Evolutionary conservation across 2,888 invertebrate species (phyloP).

Genomic region (Anagyrus pseudococci): DNA sequence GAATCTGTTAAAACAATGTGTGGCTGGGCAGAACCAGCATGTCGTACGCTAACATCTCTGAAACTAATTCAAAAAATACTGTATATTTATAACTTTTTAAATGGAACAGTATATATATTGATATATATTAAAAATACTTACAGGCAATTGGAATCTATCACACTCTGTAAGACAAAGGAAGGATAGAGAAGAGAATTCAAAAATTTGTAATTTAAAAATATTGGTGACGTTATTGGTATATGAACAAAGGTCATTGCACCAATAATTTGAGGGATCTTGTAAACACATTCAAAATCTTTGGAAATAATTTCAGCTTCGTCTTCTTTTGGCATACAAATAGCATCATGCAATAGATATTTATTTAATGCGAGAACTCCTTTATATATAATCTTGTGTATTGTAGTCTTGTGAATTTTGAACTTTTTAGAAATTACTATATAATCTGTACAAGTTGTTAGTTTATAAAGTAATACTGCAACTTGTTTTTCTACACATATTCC

Average conservation of each 20-base stretch:
- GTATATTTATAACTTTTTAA: neutral
- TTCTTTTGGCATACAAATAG: constrained; percentile 46
- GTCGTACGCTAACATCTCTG: constrained; percentile 42
- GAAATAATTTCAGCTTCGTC: constrained; percentile 43
- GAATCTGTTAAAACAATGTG: constrained; percentile 37
- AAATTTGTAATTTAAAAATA: constrained; percentile 38
- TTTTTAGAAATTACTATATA: constrained; percentile 41
- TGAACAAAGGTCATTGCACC: constrained; percentile 47
- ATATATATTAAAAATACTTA: constrained; percentile 28
- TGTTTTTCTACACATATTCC: constrained; percentile 44
- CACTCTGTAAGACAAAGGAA: constrained; percentile 44
- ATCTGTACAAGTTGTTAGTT: constrained; percentile 40
- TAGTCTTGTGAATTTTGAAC: constrained; percentile 44
- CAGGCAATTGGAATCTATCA: constrained; percentile 44
- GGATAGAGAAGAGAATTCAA: constrained; percentile 42
- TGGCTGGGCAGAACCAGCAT: constrained; percentile 38
- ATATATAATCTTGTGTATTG: constrained; percentile 45
- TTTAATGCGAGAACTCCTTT: constrained; percentile 46
- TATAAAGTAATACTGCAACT: constrained; percentile 42
- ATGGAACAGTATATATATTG: constrained; percentile 6
- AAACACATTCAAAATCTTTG: constrained; percentile 42
- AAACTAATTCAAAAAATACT: constrained; percentile 30
- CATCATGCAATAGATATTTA: constrained; percentile 40
- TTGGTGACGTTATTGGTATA: constrained; percentile 39
- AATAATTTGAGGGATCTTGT: constrained; percentile 48